A percentile compares a stretch with the other conserved stretches of the same genome.
Conservation (phyloP, 2,797 vertebrate genomes). For the Pampus argenteus region DNA sequence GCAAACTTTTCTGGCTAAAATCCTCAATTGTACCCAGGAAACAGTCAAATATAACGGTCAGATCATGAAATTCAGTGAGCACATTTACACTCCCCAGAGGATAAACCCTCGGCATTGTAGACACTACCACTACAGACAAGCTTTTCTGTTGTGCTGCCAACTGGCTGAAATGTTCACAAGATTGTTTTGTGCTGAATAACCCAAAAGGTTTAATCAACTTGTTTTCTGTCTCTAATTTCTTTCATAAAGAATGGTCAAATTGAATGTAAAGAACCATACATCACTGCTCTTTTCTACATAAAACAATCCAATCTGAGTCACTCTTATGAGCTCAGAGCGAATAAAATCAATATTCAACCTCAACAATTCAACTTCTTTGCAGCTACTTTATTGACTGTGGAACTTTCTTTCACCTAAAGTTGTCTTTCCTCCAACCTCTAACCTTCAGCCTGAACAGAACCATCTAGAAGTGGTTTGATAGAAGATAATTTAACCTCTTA, state of each 20-base stretch:
- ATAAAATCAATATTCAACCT: slow-evolving; percentile 28
- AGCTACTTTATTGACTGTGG: slow-evolving; percentile 10
- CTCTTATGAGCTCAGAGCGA: background rate
- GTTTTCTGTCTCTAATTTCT: slow-evolving; percentile 2
- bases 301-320: background rate
- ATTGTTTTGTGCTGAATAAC: slow-evolving; percentile 1
- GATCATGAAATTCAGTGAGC: slow-evolving; percentile 7
- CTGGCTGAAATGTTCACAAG: background rate
- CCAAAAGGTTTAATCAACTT: background rate
- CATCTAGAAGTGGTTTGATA: slow-evolving; percentile 23
- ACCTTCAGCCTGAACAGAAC: slow-evolving; percentile 8
- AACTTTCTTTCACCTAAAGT: slow-evolving; percentile 21
- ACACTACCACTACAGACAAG: background rate
- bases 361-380: slow-evolving; percentile 14
- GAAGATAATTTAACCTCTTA: slow-evolving; percentile 21
- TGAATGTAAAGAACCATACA: background rate
- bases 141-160: slow-evolving; percentile 3
- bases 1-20: background rate
- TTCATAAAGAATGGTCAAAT: background rate
- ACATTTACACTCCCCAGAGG: background rate
- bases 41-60: background rate
- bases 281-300: slow-evolving; percentile 13
- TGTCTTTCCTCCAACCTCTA: slow-evolving; percentile 13
- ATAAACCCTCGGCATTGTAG: background rate
- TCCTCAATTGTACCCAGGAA: background rate